Evolutionary conservation across 2,888 invertebrate species (phyloP).

Genomic region (Cerastoderma edule): DNA sequence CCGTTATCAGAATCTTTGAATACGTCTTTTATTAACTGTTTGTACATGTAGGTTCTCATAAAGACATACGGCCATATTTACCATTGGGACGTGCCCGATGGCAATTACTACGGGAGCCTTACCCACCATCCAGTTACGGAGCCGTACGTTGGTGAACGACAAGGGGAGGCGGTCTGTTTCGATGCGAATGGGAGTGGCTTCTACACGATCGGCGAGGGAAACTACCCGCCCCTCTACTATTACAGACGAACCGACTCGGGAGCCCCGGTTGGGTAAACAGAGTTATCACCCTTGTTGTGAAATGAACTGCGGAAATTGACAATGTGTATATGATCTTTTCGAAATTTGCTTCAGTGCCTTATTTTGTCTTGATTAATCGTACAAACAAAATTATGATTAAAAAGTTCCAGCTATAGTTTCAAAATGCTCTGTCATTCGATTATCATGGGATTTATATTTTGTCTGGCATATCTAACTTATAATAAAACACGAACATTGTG

Average conservation of each 20-base stretch:
- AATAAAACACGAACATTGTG: too few species aligned
- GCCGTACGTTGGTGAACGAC: constrained; percentile 54
- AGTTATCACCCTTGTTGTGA: too few species aligned
- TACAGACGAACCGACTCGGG: constrained; percentile 28
- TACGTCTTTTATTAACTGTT: neutral
- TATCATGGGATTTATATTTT: too few species aligned
- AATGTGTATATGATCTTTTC: too few species aligned
- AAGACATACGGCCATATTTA: constrained; percentile 55
- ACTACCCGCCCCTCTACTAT: constrained; percentile 45
- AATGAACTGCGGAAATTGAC: too few species aligned
- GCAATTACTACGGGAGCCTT: constrained; percentile 39
- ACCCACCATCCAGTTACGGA: constrained; percentile 33
- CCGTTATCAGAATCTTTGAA: too few species aligned
- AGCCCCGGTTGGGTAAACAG: constrained; percentile 7
- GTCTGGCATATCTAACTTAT: too few species aligned
- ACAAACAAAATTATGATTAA: too few species aligned
- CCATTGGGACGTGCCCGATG: constrained; percentile 51
- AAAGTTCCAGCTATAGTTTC: too few species aligned
- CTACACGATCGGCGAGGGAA: constrained; percentile 61
- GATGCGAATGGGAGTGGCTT: constrained; percentile 47
- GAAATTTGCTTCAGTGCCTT: too few species aligned
- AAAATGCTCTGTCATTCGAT: too few species aligned
- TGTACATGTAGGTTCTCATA: constrained; percentile 40
- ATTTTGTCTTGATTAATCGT: too few species aligned
- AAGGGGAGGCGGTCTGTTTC: constrained; percentile 63